Conservation (phyloP, 2,888 invertebrate species). For the Euspilapteryx auroguttella region DNA sequence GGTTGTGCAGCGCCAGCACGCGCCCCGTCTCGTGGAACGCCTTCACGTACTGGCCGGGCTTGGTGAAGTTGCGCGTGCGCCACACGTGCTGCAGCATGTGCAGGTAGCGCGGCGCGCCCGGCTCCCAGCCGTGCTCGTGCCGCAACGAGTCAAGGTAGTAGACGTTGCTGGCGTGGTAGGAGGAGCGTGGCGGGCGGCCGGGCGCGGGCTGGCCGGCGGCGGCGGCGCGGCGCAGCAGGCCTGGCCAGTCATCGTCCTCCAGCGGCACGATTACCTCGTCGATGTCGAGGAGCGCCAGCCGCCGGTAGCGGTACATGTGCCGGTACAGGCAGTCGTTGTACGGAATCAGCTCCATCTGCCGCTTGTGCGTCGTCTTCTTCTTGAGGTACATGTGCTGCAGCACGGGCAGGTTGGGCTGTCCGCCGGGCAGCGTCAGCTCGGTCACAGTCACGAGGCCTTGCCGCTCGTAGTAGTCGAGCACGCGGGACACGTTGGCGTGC, state of each 20-base stretch:
- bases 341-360: slow-evolving; percentile 93
- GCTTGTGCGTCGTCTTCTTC: slow-evolving; percentile 89
- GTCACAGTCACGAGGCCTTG: slow-evolving; percentile 74
- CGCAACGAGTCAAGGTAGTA: slow-evolving; percentile 89
- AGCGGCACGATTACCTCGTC: slow-evolving; percentile 95
- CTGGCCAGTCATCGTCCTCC: slow-evolving; percentile 72
- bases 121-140: slow-evolving; percentile 77
- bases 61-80: slow-evolving; percentile 87
- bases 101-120: slow-evolving; percentile 82
- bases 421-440: slow-evolving; percentile 82
- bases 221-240: slow-evolving; percentile 73
- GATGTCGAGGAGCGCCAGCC: slow-evolving; percentile 88
- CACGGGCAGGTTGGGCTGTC: slow-evolving; percentile 86
- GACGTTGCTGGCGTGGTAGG: slow-evolving; percentile 88
- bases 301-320: slow-evolving; percentile 87
- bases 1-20: slow-evolving; percentile 88
- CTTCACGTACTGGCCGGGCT: slow-evolving; percentile 91
- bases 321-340: slow-evolving; percentile 96
- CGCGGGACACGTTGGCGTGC: slow-evolving; percentile 90
- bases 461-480: slow-evolving; percentile 67
- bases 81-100: slow-evolving; percentile 94
- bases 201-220: slow-evolving; percentile 62
- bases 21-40: slow-evolving; percentile 92
- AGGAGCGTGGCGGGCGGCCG: slow-evolving; percentile 64
- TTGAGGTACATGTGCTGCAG: slow-evolving; percentile 88